Base-by-base conservation (phyloP, 2,888 invertebrate species). In the Chymomyza fuscimana region DNA sequence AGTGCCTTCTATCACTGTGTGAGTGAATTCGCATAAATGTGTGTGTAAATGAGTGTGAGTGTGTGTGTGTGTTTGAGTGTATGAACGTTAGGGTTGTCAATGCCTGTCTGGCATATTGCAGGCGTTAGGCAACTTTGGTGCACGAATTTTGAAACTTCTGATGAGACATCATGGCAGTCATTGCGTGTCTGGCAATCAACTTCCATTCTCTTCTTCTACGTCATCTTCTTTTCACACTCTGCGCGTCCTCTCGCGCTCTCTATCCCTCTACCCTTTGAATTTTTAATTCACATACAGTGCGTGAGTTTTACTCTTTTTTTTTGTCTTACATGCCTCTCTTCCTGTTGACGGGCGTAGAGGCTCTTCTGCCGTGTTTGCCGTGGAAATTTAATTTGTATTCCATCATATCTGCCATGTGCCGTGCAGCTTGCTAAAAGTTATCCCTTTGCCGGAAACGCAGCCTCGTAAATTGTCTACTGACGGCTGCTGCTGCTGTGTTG, bases 371-470 rank as follows among this genome's bases (percentile, higher is more conserved):
- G 54, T 19, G 54, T 54, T 58, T 58, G 58, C 29, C 58, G 58
- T 58, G 78, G 86, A 84, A 83, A 83, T 83, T 83, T 83, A 83
- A 83, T 83, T 83, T 86, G 86, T 86, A 84, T 83, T 83, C 84
- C 83, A 86, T 83, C 86, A 86, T 84, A 69, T 78, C 72, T 58
- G 22, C 40, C 56, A 6, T 16, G 46, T 56, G 63, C 29, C 46
- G 22, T 52, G 61, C 22, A 65, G 68, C 67, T 15, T 64, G 69
- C 12, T 46, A 12, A 46, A 46, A 46, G 40, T 46, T 46, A 46
- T 46, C 61, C 69, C 58, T 61, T 69, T 76, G 63, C 71, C 32
- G 76, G 58, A 58, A 58, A 25, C 58, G 58, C 58, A 58, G 25
- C 25, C 19, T 25, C 25, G 58, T 25, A 58, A 58, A 58, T 58